These are phyloP conservation scores for Papilio aristodemus DNA, from an alignment of 1,140 invertebrate species.

Conservation along the genomic window DNA sequence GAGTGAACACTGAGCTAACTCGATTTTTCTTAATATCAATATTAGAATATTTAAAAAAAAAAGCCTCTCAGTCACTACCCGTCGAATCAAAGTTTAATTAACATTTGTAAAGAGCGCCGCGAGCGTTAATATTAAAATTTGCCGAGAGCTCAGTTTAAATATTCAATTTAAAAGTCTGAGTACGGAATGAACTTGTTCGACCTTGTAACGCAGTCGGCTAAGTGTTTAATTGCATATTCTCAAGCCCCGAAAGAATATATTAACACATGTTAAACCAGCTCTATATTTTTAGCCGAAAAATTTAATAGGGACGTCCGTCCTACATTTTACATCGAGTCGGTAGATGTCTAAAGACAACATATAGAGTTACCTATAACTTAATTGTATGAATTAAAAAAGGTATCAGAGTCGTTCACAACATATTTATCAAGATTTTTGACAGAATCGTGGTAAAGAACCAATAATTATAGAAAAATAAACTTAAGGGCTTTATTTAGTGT, in stretches of 20 bases:
- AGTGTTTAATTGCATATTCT: slow-evolving; percentile 24
- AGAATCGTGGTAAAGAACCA: no score
- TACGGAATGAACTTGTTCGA: slow-evolving; percentile 26
- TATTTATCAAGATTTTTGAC: no score
- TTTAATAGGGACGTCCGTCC: no score
- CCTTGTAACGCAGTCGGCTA: slow-evolving; percentile 29
- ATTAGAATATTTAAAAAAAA: slow-evolving; percentile 15
- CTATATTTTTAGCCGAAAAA: background rate
- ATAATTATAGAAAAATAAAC: no score
- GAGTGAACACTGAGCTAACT: background rate
- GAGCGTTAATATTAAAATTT: slow-evolving; percentile 15
- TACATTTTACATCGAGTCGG: no score
- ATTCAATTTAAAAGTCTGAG: slow-evolving; percentile 11
- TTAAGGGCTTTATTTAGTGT: no score
- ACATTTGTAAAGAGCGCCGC: slow-evolving; percentile 25
- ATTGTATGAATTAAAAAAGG: no score
- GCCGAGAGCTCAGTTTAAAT: slow-evolving; percentile 12
- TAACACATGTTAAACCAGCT: background rate
- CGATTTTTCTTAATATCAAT: background rate
- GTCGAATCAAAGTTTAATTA: slow-evolving; percentile 28
- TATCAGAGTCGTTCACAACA: no score
- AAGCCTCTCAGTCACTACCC: background rate
- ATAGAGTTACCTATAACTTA: no score
- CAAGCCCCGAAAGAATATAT: slow-evolving; percentile 5
- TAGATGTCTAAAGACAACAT: no score